Percentiles rank a stretch among this genome's conserved stretches.
These are phyloP conservation scores for Macaca nemestrina DNA, from an alignment of 2,113 vertebrate genomes.

Conservation along the genomic window DNA sequence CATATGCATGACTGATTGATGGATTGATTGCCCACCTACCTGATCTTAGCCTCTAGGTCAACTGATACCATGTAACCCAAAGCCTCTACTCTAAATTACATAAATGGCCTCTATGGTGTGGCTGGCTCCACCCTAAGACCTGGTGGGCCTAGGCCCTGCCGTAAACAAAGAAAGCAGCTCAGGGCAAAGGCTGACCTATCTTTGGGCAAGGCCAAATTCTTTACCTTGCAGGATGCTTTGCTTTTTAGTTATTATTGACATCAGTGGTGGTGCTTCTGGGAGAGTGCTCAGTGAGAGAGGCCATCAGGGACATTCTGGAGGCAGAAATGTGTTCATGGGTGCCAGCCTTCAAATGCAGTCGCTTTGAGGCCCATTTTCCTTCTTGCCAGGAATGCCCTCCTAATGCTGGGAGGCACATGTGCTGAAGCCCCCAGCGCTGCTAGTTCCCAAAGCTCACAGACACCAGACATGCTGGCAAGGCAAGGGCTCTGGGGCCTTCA, in stretches of 20 bases:
- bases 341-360: not conserved
- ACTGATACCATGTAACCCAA: not conserved
- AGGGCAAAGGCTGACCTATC: not conserved
- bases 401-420: rapidly evolving
- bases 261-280: not conserved
- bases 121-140: not conserved
- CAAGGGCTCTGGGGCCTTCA: no score
- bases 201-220: not conserved
- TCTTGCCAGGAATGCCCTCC: not conserved
- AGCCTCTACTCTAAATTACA: not conserved
- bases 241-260: not conserved
- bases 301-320: not conserved
- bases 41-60: not conserved
- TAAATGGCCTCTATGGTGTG: not conserved
- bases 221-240: not conserved
- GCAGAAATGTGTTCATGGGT: not conserved
- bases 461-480: not conserved
- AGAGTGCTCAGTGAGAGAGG: not conserved
- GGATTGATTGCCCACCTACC: no score
- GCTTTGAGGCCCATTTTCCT: not conserved
- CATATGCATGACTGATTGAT: not conserved
- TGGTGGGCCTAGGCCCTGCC: not conserved
- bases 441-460: rapidly evolving
- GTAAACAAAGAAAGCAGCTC: not conserved
- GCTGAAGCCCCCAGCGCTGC: not conserved